Evolutionary conservation across 2,797 vertebrate genomes (phyloP), one percentile per base, ranked within the genome.

Genomic region (Benthosema pterotum): DNA sequence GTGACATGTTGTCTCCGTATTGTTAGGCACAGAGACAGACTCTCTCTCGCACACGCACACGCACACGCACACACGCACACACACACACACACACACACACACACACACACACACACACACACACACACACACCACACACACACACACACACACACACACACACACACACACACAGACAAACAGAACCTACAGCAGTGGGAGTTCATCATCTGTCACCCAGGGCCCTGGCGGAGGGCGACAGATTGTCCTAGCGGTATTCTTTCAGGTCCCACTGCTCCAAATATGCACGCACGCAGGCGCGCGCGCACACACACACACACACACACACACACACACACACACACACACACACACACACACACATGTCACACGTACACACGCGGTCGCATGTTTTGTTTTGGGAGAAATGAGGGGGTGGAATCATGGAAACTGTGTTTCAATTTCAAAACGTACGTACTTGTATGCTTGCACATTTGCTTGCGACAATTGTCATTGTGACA

Each of bases 181-280:
- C 58, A 60, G 17, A 7, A 14, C 19, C 14, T 14, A 43, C 69
- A 80, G 71, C 82, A 84, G 82, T 88, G 80, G 82, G 87, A 88
- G 79, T 86, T 84, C 84, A 90, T 92, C 91, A 92, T 90, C 91
- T 93, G 91, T 91, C 85, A 87, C 82, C 89, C 83, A 83, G 84
- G 83, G 85, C 85, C 86, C 75, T 69, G 81, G 84, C 85, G 49
- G 57, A 81, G 85, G 84, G 75, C 68, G 75, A 88, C 89, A 91
- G 89, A 91, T 91, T 91, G 89, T 88, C 86, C 83, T 86, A 3
- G 52, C 58, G 65, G 84, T 87, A 85, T 84, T 80, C 85, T 79
- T 89, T 87, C 72, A 83, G 82, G 85, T 89, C 87, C 86, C 85
- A 88, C 83, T 78, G 87, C 83, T 83, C 78, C 71, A 65, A 67